These are phyloP conservation scores for Distichodus sexfasciatus DNA, from an alignment of 2,797 vertebrate species.

Conservation along the genomic window DNA sequence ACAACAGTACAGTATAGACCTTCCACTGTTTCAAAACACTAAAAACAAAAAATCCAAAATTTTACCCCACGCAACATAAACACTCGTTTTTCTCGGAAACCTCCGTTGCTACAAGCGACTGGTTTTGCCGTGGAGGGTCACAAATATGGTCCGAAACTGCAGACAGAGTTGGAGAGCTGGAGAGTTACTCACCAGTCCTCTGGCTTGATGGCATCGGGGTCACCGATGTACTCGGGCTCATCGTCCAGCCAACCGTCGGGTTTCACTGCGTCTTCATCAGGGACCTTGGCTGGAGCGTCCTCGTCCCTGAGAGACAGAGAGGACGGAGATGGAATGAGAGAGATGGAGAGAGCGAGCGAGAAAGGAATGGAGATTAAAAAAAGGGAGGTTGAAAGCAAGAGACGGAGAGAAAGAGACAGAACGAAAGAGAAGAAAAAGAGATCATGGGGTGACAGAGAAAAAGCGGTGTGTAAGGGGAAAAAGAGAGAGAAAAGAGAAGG, in stretches of 20 bases:
- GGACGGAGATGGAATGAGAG: not conserved
- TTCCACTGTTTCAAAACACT: no score
- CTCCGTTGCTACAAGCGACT: no score
- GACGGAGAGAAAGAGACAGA: no score
- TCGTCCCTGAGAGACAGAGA: conserved; percentile 81
- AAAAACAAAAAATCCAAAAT: no score
- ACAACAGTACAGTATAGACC: no score
- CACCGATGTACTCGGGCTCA: conserved; percentile 89
- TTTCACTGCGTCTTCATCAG: conserved; percentile 89
- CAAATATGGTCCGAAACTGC: not conserved
- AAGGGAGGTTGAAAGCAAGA: not conserved
- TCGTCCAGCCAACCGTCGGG: conserved; percentile 96
- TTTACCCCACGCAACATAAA: no score
- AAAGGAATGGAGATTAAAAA: not conserved
- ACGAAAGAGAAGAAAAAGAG: no score
- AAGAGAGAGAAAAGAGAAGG: not conserved
- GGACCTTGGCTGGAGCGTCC: conserved; percentile 90
- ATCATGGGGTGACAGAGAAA: not conserved
- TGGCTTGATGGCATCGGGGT: conserved; percentile 93
- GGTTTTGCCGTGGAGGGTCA: no score
- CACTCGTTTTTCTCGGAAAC: no score
- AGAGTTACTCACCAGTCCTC: conserved; percentile 88
- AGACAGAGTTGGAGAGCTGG: not conserved
- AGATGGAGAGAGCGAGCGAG: no score
- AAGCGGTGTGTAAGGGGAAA: not conserved